Evolutionary conservation across 1,140 invertebrate species (phyloP).

Genomic region (Littorina saxatilis): DNA sequence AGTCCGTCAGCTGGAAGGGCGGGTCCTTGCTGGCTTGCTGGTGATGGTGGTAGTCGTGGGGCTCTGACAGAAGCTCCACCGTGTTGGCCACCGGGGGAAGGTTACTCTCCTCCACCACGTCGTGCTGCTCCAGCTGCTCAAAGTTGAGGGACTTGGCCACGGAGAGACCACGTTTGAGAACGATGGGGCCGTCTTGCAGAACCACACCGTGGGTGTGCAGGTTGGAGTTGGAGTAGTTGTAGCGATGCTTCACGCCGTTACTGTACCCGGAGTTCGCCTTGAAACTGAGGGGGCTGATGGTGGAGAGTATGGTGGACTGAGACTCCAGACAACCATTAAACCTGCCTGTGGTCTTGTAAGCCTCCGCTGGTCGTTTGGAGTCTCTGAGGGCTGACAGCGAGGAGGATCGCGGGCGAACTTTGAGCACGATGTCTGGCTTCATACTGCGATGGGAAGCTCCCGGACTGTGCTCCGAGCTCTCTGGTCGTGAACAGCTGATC

Average conservation of each 20-base stretch:
- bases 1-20: background rate
- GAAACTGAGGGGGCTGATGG: background rate
- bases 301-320: no score
- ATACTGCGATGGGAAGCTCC: background rate
- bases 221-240: background rate
- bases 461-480: background rate
- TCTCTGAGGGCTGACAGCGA: constrained; percentile 7
- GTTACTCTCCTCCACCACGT: constrained; percentile 27
- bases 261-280: background rate
- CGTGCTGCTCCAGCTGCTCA: background rate
- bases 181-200: background rate
- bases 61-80: constrained; percentile 30
- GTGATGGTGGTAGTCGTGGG: constrained; percentile 11
- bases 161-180: background rate
- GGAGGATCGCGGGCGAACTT: constrained; percentile 17
- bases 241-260: background rate
- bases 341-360: background rate
- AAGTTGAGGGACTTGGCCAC: background rate
- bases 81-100: constrained; percentile 33
- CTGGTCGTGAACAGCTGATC: constrained; percentile 13
- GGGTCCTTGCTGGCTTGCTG: no score
- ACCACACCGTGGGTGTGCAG: background rate
- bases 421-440: constrained; percentile 17
- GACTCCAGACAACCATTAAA: no score
- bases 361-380: background rate